Conservation (phyloP, 2,888 invertebrate genomes). For the Melanostoma mellinum region DNA sequence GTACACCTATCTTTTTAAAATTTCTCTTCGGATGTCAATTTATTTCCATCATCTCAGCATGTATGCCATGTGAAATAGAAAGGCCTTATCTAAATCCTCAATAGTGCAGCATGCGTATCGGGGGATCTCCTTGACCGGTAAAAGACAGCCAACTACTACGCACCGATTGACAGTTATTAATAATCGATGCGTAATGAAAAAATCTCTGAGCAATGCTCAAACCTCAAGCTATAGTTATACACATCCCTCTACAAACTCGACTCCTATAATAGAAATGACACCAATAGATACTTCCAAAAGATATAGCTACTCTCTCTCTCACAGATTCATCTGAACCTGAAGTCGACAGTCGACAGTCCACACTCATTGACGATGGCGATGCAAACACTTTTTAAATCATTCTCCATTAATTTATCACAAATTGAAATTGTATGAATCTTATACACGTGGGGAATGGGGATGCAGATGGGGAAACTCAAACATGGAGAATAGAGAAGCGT, state of each 20-base stretch:
- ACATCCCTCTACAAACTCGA: not conserved
- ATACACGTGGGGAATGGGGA: conserved; percentile 21
- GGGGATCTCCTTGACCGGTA: conserved; percentile 54
- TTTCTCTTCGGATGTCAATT: conserved; percentile 62
- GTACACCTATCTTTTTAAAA: conserved; percentile 30
- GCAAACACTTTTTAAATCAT: conserved; percentile 66
- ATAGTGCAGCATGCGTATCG: conserved; percentile 57
- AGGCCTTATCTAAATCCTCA: conserved; percentile 67
- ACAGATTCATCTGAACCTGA: conserved; percentile 40
- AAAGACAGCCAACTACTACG: conserved; percentile 51
- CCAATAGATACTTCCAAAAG: conserved; percentile 53
- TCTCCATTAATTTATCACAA: conserved; percentile 69
- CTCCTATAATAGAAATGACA: conserved; percentile 51
- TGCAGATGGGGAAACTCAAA: not conserved
- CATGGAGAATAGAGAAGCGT: conserved; percentile 41
- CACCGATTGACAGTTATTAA: conserved; percentile 69
- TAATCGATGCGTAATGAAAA: conserved; percentile 57
- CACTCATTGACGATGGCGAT: conserved; percentile 19
- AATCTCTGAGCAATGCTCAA: conserved; percentile 18
- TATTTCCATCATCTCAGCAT: conserved; percentile 70
- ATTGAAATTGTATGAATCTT: conserved; percentile 59
- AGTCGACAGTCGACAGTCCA: conserved; percentile 6
- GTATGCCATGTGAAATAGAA: conserved; percentile 58
- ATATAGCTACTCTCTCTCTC: not conserved
- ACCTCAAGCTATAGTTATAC: not conserved